Evolutionary conservation across 2,888 invertebrate genomes (phyloP), one percentile per base, ranked within the genome.

Genomic region (Ectobius pallidus): DNA sequence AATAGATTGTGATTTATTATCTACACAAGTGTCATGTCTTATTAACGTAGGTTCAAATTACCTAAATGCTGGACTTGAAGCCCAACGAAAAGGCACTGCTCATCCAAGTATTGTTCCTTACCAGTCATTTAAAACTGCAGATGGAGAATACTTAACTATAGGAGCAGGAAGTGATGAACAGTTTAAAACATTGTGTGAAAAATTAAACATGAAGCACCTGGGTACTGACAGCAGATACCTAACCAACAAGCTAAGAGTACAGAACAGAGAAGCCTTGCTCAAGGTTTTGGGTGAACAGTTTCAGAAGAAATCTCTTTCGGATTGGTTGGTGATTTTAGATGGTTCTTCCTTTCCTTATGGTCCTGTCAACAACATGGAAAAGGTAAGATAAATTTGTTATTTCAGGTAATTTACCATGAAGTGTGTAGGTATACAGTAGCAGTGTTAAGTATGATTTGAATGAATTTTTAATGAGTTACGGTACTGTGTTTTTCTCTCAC

Each of bases 71-170:
- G 92, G 91, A 0, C 86, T 87, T 27, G 94, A 95, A 79, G 92
- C 92, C 0, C 85, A 87, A 73, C 86, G 94, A 68, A 92, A 92
- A 90, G 98, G 98, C n/a, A 97, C 97, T 0, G 94, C 94, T 0
- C 98, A 99, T 82, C 93, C 91, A 74, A 96, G 94, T 80, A 91
- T 99, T 74, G 98, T 98, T 0, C 98, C 98, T 0, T 98, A 99
- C 80, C 92, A 97, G 86, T 90, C 93, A 2, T 98, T 97, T 80
- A 86, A 88, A 79, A 94, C 96, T 0, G 87, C 87, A 80, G 92
- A 96, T 81, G 93, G 93, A 0, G 78, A 80, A 11, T 92, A 92
- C 79, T 87, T 97, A 70, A 94, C 97, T 0, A 86, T 97, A 3
- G 97, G 97, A 0, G 89, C 94, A 1, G 97, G 95, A 1, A 96